Conservation (phyloP, 1,140 invertebrate species). For the Philaenus spumarius region DNA sequence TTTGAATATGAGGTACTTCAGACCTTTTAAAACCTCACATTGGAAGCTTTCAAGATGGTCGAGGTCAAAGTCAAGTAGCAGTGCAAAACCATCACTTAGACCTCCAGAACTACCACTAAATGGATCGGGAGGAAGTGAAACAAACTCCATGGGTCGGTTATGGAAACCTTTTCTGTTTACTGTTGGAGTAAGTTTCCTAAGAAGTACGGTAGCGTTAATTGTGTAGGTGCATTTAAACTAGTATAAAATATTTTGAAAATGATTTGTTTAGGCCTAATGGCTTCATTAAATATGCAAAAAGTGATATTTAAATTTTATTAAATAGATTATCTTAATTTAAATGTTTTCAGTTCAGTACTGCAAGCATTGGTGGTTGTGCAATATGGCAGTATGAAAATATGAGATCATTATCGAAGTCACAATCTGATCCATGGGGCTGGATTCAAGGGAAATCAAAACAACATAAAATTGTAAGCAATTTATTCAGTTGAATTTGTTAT, state of each 20-base stretch:
- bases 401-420: conserved; percentile 37
- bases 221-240: not conserved
- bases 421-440: not conserved
- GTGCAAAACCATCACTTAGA: not conserved
- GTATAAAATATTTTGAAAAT: too few species aligned
- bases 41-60: not conserved
- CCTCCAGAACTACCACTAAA: not conserved
- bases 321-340: conserved; percentile 15
- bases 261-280: too few species aligned
- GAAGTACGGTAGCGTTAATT: too few species aligned
- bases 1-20: not conserved
- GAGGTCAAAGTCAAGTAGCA: too few species aligned
- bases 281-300: too few species aligned
- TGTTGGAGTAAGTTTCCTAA: conserved; percentile 52
- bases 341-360: conserved; percentile 59
- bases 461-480: not conserved
- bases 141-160: conserved; percentile 30
- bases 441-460: not conserved
- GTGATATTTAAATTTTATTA: conserved; percentile 19
- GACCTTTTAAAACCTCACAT: not conserved
- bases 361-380: conserved; percentile 63
- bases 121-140: not conserved
- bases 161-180: conserved; percentile 63
- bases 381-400: conserved; percentile 87
- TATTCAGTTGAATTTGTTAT: not conserved